These are phyloP conservation scores for Mnemiopsis leidyi DNA, from an alignment of 37 sponge, comb jelly and placozoan species.

Conservation along the genomic window DNA sequence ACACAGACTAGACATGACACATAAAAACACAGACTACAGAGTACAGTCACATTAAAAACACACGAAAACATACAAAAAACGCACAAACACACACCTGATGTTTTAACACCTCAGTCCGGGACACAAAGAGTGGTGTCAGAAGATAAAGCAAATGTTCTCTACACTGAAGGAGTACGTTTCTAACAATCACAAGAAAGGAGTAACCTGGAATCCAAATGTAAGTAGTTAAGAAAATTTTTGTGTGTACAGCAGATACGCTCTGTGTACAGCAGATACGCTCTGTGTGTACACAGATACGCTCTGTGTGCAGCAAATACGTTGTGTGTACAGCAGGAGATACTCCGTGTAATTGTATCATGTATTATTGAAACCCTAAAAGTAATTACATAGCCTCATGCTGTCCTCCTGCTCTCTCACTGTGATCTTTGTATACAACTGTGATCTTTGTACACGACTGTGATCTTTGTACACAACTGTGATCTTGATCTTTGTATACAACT, in stretches of 20 bases:
- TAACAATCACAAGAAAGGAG: conserved; percentile 69
- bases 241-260: not conserved
- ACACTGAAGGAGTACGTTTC: conserved; percentile 67
- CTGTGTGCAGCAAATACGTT: no score
- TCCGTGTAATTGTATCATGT: no score
- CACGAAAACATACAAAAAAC: not conserved
- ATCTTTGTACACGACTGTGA: no score
- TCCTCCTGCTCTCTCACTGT: no score
- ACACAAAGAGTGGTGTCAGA: conserved; percentile 80
- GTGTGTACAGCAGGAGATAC: no score
- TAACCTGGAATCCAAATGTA: conserved; percentile 79
- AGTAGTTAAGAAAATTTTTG: not conserved
- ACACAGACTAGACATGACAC: not conserved
- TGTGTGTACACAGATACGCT: no score
- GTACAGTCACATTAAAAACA: no score
- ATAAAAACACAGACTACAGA: not conserved
- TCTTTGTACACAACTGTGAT: no score
- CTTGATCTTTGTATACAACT: no score
- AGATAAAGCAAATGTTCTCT: conserved; percentile 64
- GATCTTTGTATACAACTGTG: no score
- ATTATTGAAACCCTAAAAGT: no score
- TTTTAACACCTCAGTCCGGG: conserved; percentile 6
- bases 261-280: not conserved
- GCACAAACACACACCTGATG: not conserved
- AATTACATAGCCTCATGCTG: no score